A percentile compares a stretch with the other conserved stretches of the same genome.
These are phyloP conservation scores for Cryptoleucopteryx plumbea DNA, from an alignment of 2,113 vertebrate genomes.

Conservation along the genomic window DNA sequence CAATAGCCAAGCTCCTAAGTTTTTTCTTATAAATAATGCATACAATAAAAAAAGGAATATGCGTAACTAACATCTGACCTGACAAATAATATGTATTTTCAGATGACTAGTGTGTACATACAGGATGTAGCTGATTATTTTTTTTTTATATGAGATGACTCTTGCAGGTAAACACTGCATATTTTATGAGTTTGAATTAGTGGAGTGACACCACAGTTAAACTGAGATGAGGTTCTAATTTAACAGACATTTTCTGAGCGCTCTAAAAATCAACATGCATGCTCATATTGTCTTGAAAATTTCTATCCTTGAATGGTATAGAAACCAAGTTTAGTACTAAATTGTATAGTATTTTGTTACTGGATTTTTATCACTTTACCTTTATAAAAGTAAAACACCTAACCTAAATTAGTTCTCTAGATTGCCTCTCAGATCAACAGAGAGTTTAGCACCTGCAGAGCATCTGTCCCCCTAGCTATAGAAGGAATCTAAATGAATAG, in stretches of 20 bases:
- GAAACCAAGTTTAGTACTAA: not conserved
- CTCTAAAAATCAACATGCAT: not conserved
- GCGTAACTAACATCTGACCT: not conserved
- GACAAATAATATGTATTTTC: not conserved
- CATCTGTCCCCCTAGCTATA: rapidly evolving
- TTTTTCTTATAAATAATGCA: not conserved
- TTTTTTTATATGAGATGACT: not conserved
- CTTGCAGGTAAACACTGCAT: conserved; percentile 13
- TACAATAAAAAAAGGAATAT: not conserved
- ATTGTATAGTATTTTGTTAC: not conserved
- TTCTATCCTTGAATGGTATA: not conserved
- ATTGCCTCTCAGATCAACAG: not conserved
- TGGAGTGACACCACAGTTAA: not conserved
- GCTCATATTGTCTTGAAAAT: not conserved
- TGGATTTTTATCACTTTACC: not conserved
- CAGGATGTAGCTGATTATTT: not conserved
- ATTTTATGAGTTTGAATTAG: conserved; percentile 24
- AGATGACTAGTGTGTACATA: not conserved
- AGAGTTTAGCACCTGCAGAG: not conserved
- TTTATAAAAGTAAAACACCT: not conserved
- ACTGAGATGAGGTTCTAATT: not conserved
- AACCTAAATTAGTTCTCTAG: not conserved
- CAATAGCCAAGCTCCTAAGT: not conserved
- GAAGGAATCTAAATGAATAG: not conserved
- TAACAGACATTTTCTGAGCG: not conserved